These are phyloP conservation scores for Actinostola sp. DNA, from an alignment of 92 coral and sea anemone species.

Conservation along the genomic window DNA sequence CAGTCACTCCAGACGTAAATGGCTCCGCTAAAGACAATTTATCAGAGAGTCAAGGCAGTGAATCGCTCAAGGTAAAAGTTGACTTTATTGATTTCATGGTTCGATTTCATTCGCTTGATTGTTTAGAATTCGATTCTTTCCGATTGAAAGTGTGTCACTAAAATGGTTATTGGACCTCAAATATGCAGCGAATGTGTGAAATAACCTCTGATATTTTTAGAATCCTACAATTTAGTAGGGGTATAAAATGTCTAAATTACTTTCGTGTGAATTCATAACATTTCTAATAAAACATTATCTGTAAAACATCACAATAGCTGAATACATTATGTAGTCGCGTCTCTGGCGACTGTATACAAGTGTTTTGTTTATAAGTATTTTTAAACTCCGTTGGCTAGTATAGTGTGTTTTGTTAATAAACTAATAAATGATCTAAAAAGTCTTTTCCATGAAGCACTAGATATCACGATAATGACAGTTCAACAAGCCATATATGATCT, in stretches of 20 bases:
- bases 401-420: too few relatives aligned
- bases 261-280: too few relatives aligned
- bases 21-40: slow-evolving; percentile 27
- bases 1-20: slow-evolving; percentile 25
- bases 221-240: too few relatives aligned
- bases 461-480: too few relatives aligned
- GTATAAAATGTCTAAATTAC: too few relatives aligned
- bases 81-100: background rate
- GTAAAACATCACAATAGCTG: background rate
- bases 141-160: background rate
- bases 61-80: slow-evolving; percentile 51
- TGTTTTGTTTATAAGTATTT: too few relatives aligned
- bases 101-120: background rate
- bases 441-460: too few relatives aligned
- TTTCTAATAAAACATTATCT: background rate
- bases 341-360: too few relatives aligned
- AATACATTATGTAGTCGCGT: too few relatives aligned
- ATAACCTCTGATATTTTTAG: background rate
- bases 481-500: too few relatives aligned
- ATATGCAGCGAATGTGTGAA: slow-evolving; percentile 18
- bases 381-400: too few relatives aligned
- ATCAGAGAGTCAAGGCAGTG: slow-evolving; percentile 58
- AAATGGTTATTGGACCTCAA: slow-evolving; percentile 1
- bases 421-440: too few relatives aligned
- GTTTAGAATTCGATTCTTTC: background rate